phyloP scores from a whole-genome alignment of 2,113 vertebrate genomes.

The Lagopus muta region DNA sequence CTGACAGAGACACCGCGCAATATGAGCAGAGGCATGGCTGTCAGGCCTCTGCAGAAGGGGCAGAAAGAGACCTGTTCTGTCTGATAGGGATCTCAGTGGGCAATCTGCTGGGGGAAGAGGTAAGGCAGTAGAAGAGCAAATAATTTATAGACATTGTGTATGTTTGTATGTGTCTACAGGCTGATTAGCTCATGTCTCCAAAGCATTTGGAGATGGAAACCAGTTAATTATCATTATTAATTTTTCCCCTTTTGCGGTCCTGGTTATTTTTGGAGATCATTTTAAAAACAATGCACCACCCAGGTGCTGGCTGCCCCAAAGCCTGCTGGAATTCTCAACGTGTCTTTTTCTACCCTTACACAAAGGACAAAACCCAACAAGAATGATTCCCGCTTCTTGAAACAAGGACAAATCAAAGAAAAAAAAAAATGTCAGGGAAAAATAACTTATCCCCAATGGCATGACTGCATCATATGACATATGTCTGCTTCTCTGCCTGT shows the following conservation, averaged over 20 bases:
- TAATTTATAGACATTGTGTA: constrained; percentile 31
- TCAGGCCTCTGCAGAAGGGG: constrained; percentile 7
- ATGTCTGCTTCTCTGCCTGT: background rate
- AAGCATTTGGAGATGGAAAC: constrained; percentile 57
- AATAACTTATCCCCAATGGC: background rate
- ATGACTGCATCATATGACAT: background rate
- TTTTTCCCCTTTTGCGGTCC: constrained; percentile 33
- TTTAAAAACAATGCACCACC: constrained; percentile 56
- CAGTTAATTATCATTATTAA: constrained; percentile 55
- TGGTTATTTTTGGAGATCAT: constrained; percentile 59
- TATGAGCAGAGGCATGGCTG: constrained; percentile 24
- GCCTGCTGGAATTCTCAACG: background rate
- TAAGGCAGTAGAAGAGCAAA: constrained; percentile 34
- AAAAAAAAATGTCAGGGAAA: background rate
- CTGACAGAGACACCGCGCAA: background rate
- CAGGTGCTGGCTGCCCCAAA: constrained; percentile 47
- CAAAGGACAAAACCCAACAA: background rate
- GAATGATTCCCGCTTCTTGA: background rate
- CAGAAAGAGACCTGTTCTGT: constrained; percentile 47
- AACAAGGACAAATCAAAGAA: background rate
- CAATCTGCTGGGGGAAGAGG: constrained; percentile 30
- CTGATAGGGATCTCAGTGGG: constrained; percentile 43
- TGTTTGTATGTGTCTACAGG: constrained; percentile 26
- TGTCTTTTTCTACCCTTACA: background rate
- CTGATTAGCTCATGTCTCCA: constrained; percentile 61